These are phyloP conservation scores for Atrina japonica DNA, from an alignment of 2,888 invertebrate genomes.

Conservation along the genomic window DNA sequence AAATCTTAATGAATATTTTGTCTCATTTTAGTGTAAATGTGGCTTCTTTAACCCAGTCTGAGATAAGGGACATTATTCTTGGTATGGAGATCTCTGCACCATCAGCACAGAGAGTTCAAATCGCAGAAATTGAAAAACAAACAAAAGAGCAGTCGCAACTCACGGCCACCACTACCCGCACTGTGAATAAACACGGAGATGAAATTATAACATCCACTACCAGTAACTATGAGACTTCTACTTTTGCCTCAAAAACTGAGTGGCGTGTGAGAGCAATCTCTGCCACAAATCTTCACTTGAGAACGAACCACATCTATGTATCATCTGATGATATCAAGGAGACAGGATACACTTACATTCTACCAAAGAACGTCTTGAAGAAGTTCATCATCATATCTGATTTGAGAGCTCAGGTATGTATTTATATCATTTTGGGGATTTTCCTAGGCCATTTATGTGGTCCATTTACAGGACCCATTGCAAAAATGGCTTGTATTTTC, in stretches of 20 bases:
- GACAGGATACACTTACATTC: slow-evolving; percentile 94
- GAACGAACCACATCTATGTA: slow-evolving; percentile 99
- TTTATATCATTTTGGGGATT: background rate
- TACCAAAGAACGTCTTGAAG: slow-evolving; percentile 96
- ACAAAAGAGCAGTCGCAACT: slow-evolving; percentile 98
- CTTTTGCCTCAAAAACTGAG: slow-evolving; percentile 99
- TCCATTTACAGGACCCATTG: no score
- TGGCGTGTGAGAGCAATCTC: slow-evolving; percentile 99
- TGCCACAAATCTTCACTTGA: slow-evolving; percentile 96
- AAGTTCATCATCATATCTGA: slow-evolving; percentile 99
- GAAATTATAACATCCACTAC: slow-evolving; percentile 99
- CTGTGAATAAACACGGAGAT: slow-evolving; percentile 99
- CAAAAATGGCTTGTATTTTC: no score
- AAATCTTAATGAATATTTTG: no score
- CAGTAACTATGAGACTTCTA: slow-evolving; percentile 98
- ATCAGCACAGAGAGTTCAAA: slow-evolving; percentile 98
- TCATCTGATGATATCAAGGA: slow-evolving; percentile 99
- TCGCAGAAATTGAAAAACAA: slow-evolving; percentile 99
- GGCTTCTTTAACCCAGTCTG: slow-evolving; percentile 98
- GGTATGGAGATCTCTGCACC: slow-evolving; percentile 99
- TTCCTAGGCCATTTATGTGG: background rate
- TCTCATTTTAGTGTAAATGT: slow-evolving; percentile 91
- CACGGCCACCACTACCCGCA: slow-evolving; percentile 98
- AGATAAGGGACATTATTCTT: slow-evolving; percentile 98
- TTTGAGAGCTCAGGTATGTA: slow-evolving; percentile 91